These are phyloP conservation scores for Oligia latruncula DNA, from an alignment of 2,888 invertebrate species.

Conservation along the genomic window DNA sequence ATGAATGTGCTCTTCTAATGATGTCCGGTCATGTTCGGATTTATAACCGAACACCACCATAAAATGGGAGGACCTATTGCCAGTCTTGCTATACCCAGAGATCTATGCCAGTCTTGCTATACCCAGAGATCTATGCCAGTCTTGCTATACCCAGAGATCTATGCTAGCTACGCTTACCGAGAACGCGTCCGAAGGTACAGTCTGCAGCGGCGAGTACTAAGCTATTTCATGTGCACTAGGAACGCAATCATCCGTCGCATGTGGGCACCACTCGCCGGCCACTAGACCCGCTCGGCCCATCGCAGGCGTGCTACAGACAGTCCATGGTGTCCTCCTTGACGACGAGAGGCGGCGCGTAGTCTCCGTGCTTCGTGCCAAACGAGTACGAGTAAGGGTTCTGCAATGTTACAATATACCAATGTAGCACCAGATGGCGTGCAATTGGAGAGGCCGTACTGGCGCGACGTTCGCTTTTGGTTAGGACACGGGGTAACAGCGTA, in stretches of 20 bases:
- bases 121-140: not conserved
- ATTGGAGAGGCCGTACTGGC: not conserved
- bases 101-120: too few species aligned
- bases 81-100: not conserved
- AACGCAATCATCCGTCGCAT: not conserved
- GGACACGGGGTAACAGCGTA: not conserved
- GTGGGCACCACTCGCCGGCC: not conserved
- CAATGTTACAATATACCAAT: conserved; percentile 46
- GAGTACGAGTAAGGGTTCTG: conserved; percentile 89
- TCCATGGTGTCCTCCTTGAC: conserved; percentile 91
- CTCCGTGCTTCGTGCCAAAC: conserved; percentile 90
- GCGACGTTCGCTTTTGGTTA: not conserved
- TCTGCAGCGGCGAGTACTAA: not conserved
- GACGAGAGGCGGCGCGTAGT: conserved; percentile 89
- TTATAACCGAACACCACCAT: not conserved
- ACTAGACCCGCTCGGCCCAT: not conserved
- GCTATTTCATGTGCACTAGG: too few species aligned
- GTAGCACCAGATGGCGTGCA: not conserved
- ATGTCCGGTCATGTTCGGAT: not conserved
- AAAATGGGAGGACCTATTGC: not conserved
- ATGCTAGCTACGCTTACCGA: not conserved
- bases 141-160: not conserved
- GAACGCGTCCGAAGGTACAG: not conserved
- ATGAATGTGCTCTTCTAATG: not conserved
- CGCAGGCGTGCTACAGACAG: conserved; percentile 74